Evolutionary conservation across 2,113 vertebrate species (phyloP).

Genomic region (Psammodynastes pulverulentus): DNA sequence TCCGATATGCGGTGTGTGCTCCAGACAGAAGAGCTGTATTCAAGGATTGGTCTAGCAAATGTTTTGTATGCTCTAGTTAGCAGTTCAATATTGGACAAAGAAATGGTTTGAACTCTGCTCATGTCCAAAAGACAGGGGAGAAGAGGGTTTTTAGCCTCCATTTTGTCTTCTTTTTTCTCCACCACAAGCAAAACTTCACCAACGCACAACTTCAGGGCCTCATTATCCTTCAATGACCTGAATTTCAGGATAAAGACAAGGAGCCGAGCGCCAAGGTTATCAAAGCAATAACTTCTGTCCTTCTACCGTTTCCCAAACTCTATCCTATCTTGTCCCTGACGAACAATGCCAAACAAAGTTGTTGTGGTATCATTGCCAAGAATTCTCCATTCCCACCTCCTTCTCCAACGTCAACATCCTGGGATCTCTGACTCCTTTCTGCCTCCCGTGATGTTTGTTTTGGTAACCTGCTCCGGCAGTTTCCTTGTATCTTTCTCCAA

Average conservation of each 20-base stretch:
- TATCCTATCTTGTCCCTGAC: constrained; percentile 42
- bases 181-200: not conserved
- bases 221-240: not conserved
- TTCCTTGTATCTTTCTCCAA: constrained; percentile 29
- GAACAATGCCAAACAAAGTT: constrained; percentile 51
- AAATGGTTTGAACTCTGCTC: not conserved
- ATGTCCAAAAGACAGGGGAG: not conserved
- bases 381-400: constrained; percentile 47
- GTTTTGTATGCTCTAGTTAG: no score
- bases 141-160: not conserved
- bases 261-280: constrained; percentile 44
- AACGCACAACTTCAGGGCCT: not conserved
- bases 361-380: constrained; percentile 35
- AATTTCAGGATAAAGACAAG: not conserved
- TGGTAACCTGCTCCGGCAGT: constrained; percentile 43
- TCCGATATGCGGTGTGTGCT: no score
- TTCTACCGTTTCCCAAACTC: constrained; percentile 33
- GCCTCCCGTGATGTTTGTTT: constrained; percentile 49
- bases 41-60: no score
- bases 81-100: not conserved
- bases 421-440: constrained; percentile 52
- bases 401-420: constrained; percentile 34
- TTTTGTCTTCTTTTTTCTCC: not conserved
- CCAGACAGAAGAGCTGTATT: no score
- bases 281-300: constrained; percentile 40